Percentiles rank a stretch among this genome's conserved stretches.
Evolutionary conservation across 2,113 vertebrate species (phyloP).

Genomic region (Chinchilla lanigera): DNA sequence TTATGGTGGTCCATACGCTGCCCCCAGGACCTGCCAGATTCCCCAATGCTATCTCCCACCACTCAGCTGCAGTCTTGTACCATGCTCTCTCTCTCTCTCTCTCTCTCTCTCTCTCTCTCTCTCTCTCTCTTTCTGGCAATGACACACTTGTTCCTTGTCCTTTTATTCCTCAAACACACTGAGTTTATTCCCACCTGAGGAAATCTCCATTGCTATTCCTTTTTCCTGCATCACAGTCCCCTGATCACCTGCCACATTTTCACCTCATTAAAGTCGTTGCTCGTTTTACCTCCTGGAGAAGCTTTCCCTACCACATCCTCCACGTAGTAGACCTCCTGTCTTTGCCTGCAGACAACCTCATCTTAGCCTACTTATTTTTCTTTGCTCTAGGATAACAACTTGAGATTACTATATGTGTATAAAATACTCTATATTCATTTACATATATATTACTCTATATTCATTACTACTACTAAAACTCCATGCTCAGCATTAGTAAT

Average conservation of each 20-base stretch:
- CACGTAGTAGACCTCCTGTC: not conserved
- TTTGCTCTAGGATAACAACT: not conserved
- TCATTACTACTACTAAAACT: not conserved
- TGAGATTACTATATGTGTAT: not conserved
- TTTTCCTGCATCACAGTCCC: not conserved
- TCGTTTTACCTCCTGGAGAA: conserved; percentile 22
- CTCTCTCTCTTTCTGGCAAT: not conserved
- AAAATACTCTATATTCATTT: no score
- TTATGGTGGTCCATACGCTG: accelerated
- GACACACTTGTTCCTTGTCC: not conserved
- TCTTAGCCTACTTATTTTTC: not conserved
- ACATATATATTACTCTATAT: not conserved
- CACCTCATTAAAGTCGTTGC: not conserved
- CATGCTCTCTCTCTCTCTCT: no score
- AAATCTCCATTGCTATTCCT: not conserved
- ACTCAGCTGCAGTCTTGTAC: not conserved
- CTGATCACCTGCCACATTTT: not conserved
- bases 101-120: no score
- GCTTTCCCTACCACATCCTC: not conserved
- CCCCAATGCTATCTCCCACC: not conserved
- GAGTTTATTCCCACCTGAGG: not conserved
- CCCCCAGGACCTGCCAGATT: not conserved
- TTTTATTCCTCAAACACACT: not conserved
- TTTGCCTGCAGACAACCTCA: not conserved
- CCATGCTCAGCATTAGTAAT: not conserved